Base-by-base conservation (phyloP, 2,113 vertebrate species). In the Merops nubicus region DNA sequence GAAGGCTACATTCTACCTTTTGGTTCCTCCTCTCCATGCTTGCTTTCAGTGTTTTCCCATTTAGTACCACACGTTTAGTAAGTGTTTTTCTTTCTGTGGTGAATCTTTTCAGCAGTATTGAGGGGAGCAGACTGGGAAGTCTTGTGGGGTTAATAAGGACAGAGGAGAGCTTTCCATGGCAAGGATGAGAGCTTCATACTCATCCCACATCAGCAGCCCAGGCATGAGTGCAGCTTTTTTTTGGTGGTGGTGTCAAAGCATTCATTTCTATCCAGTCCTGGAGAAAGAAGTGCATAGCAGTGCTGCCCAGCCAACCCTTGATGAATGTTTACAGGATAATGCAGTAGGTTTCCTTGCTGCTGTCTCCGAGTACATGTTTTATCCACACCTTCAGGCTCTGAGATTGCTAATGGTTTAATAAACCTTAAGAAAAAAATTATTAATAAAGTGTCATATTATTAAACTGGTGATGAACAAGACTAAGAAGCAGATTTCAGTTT, bases 351-450 rank as follows among this genome's bases (percentile, higher is more conserved):
- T 92, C 86, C 87, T 72, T 85, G 48, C 84, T 95, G 84, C 89
- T 81, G 6, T 62, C 74, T 63, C 72, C 16, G 60, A 78, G 73
- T 62, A 43, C 15, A 7, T 10, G 1, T 85, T 95, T 89, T 85
- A 85, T 76, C 53, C 77, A 72, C 33, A 42, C 48, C 68, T 77
- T 86, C 76, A 93, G 65, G 85, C 79, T 92, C 65, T 40, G 51
- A 89, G 57, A 88, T 91, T 93, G 76, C 77, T 93, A 73, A 68
- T 84, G 73, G 56, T 81, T 96, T 95, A 75, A 78, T 91, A 95
- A 86, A 73, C 73, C 60, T 89, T 88, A 84, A 79, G 34, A 70
- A 88, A 93, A 90, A 68, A 86, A 53, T 8, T 45, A 84, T 34
- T 87, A 83, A 85, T 78, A 47, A 89, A 89, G 40, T 65, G 69